phyloP scores from a whole-genome alignment of 2,888 invertebrate genomes.

The Notodonta ziczac region DNA sequence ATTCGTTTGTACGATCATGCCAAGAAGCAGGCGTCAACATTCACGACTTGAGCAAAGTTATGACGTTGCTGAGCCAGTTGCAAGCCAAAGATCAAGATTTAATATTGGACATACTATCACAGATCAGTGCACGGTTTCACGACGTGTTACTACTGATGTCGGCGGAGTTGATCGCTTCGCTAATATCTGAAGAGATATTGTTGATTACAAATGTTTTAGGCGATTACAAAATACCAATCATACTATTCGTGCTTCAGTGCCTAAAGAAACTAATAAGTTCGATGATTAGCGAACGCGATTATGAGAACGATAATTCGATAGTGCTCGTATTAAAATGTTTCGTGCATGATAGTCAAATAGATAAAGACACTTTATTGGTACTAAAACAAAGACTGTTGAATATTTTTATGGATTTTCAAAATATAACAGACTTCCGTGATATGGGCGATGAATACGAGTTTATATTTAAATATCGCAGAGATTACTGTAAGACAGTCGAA shows the following conservation, averaged over 20 bases:
- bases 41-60: conserved; percentile 25
- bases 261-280: conserved; percentile 18
- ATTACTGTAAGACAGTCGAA: conserved; percentile 6
- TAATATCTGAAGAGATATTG: conserved; percentile 17
- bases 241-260: conserved; percentile 18
- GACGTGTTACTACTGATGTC: conserved; percentile 25
- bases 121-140: conserved; percentile 17
- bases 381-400: conserved; percentile 18
- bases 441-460: conserved; percentile 15
- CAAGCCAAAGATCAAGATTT: conserved; percentile 22
- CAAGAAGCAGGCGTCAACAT: conserved; percentile 12
- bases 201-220: conserved; percentile 11
- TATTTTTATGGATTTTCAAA: conserved; percentile 8
- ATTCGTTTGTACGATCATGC: neutral
- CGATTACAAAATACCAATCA: conserved; percentile 21
- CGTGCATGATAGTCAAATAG: conserved; percentile 26
- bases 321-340: conserved; percentile 18
- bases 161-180: conserved; percentile 16
- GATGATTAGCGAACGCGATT: neutral
- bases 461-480: conserved; percentile 10
- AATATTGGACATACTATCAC: conserved; percentile 16
- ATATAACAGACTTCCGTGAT: conserved; percentile 14
- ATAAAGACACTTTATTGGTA: conserved; percentile 14
- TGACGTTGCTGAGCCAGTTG: conserved; percentile 21
- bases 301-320: conserved; percentile 18